A percentile compares a stretch with the other conserved stretches of the same genome.
Evolutionary conservation across 2,888 invertebrate species (phyloP).

Genomic region (Lasioglossum oenotherae): DNA sequence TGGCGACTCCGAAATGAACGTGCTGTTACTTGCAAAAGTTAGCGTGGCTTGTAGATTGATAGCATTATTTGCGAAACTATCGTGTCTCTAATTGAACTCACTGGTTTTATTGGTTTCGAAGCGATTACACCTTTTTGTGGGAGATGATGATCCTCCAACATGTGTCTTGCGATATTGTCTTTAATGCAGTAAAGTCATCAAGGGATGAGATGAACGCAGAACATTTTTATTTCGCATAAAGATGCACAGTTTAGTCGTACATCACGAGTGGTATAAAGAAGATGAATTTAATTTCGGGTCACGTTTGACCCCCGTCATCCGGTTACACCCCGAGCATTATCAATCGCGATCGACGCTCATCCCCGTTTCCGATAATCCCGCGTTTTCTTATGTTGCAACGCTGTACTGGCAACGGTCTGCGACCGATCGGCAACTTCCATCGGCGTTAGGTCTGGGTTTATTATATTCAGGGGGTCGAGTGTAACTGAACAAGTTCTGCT

Average conservation of each 20-base stretch:
- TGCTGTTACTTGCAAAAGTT: neutral
- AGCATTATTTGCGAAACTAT: neutral
- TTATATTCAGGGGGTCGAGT: constrained; percentile 35
- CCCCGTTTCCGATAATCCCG: neutral
- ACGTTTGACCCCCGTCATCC: neutral
- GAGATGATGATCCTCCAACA: neutral
- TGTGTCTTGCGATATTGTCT: too few species aligned
- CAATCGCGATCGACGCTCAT: neutral
- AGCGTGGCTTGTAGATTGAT: neutral
- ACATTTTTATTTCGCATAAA: too few species aligned
- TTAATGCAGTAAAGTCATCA: too few species aligned
- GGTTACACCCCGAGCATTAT: neutral
- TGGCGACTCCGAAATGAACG: neutral
- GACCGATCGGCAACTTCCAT: constrained; percentile 30
- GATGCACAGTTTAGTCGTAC: too few species aligned
- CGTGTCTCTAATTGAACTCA: neutral
- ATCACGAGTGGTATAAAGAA: neutral
- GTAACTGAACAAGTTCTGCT: constrained; percentile 53
- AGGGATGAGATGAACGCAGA: too few species aligned
- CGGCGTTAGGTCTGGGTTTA: constrained; percentile 19
- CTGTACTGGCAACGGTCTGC: neutral
- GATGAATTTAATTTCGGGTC: neutral
- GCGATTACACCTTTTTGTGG: neutral
- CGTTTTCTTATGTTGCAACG: neutral
- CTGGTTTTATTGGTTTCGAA: neutral